Percentiles rank a stretch among this genome's conserved stretches.
Conservation (phyloP, 2,888 invertebrate genomes). For the Melanostoma mellinum region DNA sequence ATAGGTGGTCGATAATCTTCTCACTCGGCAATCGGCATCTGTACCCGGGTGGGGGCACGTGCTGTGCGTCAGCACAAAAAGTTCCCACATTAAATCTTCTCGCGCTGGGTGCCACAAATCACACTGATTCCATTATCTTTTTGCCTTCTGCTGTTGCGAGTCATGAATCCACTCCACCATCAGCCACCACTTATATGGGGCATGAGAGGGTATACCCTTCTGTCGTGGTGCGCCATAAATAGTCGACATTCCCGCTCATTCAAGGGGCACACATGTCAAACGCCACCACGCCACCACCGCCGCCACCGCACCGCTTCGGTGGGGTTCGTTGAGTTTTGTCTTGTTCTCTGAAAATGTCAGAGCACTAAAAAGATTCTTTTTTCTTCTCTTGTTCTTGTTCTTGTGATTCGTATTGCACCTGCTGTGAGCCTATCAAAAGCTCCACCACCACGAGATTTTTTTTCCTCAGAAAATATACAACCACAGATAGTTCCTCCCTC, state of each 20-base stretch:
- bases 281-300: neutral
- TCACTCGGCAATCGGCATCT: slow-evolving; percentile 27
- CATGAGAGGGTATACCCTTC: slow-evolving; percentile 51
- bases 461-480: slow-evolving; percentile 23
- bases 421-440: slow-evolving; percentile 61
- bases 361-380: slow-evolving; percentile 21
- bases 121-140: slow-evolving; percentile 69
- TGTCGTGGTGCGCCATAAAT: slow-evolving; percentile 63
- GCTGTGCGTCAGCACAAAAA: slow-evolving; percentile 74
- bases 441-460: slow-evolving; percentile 4
- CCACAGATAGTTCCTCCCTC: slow-evolving; percentile 4
- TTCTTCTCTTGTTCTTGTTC: slow-evolving; percentile 40
- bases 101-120: slow-evolving; percentile 70
- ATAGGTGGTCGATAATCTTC: slow-evolving; percentile 34
- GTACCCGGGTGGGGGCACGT: slow-evolving; percentile 72
- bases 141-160: slow-evolving; percentile 53
- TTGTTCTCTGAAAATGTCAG: slow-evolving; percentile 51
- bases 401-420: slow-evolving; percentile 58
- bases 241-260: slow-evolving; percentile 53
- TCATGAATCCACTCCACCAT: slow-evolving; percentile 51
- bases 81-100: slow-evolving; percentile 76
- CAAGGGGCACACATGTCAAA: slow-evolving; percentile 32
- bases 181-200: slow-evolving; percentile 62
- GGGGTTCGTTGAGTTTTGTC: slow-evolving; percentile 6
- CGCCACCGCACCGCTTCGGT: slow-evolving; percentile 12